Evolutionary conservation across 2,888 invertebrate genomes (phyloP).

Genomic region (Pomacea canaliculata): DNA sequence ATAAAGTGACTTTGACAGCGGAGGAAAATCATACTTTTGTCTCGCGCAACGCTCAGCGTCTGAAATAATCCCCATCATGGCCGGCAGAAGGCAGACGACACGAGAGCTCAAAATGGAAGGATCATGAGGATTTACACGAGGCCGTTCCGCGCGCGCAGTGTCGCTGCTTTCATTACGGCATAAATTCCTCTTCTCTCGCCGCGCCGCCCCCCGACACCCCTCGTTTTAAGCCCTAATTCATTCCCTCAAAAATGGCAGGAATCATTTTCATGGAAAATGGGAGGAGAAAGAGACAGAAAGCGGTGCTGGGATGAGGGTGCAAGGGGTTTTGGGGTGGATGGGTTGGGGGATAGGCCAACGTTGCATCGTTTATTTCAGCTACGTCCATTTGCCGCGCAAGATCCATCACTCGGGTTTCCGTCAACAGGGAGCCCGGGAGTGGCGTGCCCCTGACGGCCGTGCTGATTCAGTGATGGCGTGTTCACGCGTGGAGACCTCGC

Average conservation of each 20-base stretch:
- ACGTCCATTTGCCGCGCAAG: constrained; percentile 30
- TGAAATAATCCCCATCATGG: constrained; percentile 5
- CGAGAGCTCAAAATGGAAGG: constrained; percentile 22
- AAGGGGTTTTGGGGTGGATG: not conserved
- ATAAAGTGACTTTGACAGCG: no score
- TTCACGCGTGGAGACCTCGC: constrained; percentile 9
- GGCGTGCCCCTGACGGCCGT: not conserved
- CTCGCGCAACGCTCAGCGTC: not conserved
- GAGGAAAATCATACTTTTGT: no score
- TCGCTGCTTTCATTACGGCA: constrained; percentile 33
- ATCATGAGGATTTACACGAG: constrained; percentile 21
- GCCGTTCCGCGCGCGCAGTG: constrained; percentile 16
- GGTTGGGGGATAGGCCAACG: not conserved
- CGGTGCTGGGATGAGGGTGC: not conserved
- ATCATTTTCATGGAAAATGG: constrained; percentile 31
- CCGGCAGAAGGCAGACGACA: not conserved
- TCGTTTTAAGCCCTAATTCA: constrained; percentile 31
- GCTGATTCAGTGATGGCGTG: constrained; percentile 9
- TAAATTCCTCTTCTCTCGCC: constrained; percentile 28
- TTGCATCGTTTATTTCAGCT: constrained; percentile 28
- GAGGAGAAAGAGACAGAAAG: not conserved
- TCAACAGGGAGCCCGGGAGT: constrained; percentile 9
- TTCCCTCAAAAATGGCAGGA: constrained; percentile 32
- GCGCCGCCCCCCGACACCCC: constrained; percentile 10
- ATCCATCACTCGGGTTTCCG: constrained; percentile 31